phyloP scores from a whole-genome alignment of 1,140 invertebrate species.

The Rhopalosiphum padi region DNA sequence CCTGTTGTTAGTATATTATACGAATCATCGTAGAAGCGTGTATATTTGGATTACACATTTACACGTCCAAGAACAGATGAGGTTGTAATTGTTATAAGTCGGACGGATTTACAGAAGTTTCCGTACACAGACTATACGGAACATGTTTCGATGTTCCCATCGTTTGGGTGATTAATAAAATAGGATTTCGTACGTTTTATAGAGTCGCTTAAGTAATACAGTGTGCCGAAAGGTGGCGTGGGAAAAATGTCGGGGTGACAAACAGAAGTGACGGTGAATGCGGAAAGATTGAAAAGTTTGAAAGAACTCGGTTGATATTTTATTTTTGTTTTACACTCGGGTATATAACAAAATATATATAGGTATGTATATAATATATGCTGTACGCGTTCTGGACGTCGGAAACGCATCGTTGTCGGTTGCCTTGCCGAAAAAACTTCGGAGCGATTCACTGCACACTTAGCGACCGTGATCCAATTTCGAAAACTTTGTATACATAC shows the following conservation, averaged over 20 bases:
- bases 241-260: neutral
- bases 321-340: constrained; percentile 31
- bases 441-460: neutral
- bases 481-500: neutral
- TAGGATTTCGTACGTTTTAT: neutral
- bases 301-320: constrained; percentile 31
- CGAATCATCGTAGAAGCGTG: neutral
- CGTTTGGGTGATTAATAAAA: constrained; percentile 25
- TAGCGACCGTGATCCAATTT: constrained; percentile 18
- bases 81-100: neutral
- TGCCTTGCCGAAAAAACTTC: constrained; percentile 7
- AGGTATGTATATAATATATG: neutral
- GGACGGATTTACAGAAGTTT: neutral
- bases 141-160: constrained; percentile 24
- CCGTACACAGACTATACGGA: neutral
- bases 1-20: neutral
- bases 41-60: neutral
- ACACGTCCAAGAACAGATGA: neutral
- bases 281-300: constrained; percentile 43
- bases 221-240: constrained; percentile 21
- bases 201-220: neutral
- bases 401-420: neutral
- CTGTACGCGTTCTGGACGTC: neutral
- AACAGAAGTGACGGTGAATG: neutral
- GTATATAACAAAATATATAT: neutral